Conservation (phyloP, 2,888 invertebrate genomes). For the Zootermopsis nevadensis region DNA sequence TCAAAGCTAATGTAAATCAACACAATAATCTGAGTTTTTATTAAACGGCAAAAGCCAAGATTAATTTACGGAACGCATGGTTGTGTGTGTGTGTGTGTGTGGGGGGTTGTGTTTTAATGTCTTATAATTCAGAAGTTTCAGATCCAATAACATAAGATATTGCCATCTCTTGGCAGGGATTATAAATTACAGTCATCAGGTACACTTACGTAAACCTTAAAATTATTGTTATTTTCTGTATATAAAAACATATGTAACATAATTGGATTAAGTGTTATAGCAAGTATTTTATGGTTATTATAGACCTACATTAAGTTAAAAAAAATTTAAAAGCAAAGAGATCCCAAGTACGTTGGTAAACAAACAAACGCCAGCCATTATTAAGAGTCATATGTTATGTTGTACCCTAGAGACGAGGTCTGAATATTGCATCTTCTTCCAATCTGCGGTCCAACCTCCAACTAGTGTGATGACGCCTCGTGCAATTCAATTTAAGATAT, state of each 20-base stretch:
- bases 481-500: no score
- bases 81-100: not conserved
- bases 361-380: not conserved
- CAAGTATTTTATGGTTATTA: not conserved
- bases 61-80: slow-evolving; percentile 19
- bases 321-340: not conserved
- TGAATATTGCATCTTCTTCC: no score
- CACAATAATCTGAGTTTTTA: slow-evolving; percentile 22
- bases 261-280: not conserved
- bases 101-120: not conserved
- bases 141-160: not conserved
- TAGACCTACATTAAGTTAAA: not conserved
- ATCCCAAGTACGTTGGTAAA: not conserved
- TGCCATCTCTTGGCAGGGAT: not conserved
- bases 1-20: slow-evolving; percentile 40
- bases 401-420: no score
- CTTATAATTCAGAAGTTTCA: slow-evolving; percentile 6
- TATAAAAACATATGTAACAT: not conserved
- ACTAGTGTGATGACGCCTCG: no score
- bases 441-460: no score
- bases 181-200: not conserved
- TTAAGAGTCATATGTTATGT: no score
- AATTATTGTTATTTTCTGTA: slow-evolving; percentile 22
- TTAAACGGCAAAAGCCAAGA: slow-evolving; percentile 37
- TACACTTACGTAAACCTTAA: not conserved